A percentile compares a stretch with the other conserved stretches of the same genome.
These are phyloP conservation scores for Beris chalybata DNA, from an alignment of 2,888 invertebrate species.

Conservation along the genomic window DNA sequence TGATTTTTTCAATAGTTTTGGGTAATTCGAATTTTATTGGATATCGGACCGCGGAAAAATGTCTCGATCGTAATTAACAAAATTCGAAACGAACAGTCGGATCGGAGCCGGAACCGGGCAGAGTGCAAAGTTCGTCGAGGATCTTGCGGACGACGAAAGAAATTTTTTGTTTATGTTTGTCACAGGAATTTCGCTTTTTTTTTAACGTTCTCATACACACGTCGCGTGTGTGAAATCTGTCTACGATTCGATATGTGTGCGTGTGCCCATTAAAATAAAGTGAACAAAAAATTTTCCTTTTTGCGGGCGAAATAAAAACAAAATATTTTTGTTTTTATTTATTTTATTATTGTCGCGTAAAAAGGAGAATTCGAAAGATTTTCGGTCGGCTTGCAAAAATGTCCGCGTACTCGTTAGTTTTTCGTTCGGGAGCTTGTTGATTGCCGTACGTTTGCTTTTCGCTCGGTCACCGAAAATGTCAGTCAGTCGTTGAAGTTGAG, in stretches of 20 bases:
- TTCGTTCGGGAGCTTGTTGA: constrained; percentile 15
- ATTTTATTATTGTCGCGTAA: too few relatives aligned
- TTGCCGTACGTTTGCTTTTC: constrained; percentile 10
- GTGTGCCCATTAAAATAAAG: constrained; percentile 25
- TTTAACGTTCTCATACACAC: neutral
- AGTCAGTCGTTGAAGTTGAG: constrained; percentile 17
- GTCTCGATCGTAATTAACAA: too few relatives aligned
- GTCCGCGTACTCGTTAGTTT: neutral
- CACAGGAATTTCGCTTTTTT: constrained; percentile 19
- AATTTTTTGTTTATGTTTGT: constrained; percentile 32
- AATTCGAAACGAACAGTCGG: too few relatives aligned
- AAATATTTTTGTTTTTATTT: too few relatives aligned
- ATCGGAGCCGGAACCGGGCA: too few relatives aligned
- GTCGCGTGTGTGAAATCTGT: neutral
- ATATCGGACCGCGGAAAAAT: too few relatives aligned
- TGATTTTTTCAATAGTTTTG: constrained; percentile 19
- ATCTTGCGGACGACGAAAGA: neutral
- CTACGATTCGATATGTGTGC: neutral
- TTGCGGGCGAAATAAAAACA: too few relatives aligned
- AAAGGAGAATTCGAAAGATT: too few relatives aligned
- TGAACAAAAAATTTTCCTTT: neutral
- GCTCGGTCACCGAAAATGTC: constrained; percentile 20
- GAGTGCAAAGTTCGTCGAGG: neutral
- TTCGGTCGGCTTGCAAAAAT: neutral
- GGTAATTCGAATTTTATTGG: constrained; percentile 26